Evolutionary conservation across 2,113 vertebrate genomes (phyloP), one percentile per base, ranked within the genome.

Genomic region (Cynoglossus semilaevis): DNA sequence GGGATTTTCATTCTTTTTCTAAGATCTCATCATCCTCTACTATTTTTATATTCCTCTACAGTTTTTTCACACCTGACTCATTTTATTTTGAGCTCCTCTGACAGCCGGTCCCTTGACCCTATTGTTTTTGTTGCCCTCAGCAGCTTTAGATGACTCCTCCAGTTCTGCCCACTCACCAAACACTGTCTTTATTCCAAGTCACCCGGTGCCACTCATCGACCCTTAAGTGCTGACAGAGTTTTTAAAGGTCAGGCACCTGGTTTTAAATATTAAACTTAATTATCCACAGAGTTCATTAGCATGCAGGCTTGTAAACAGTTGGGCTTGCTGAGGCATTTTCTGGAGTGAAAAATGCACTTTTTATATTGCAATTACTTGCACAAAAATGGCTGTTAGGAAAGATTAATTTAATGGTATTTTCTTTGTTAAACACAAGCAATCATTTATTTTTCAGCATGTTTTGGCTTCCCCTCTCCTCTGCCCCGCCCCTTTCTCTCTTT

Each of bases 221-320:
- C 18, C n/a, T 3, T 5, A 18, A 53, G 12, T 40, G 9, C 16
- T 19, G 17, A 19, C 17, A 19, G 17, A 2, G 9, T 37, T 16
- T 12, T 15, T 8, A 19, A 18, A 40, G 51, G 16, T 17, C 12
- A 19, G 37, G 19, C 9, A 52, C 51, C 11, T 38, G 35, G 17
- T 18, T 37, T 51, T 16, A 13, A 4, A 17, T 51, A 18, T 52
- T 40, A 53, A 29, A 55, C 37, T 55, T 42, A 41, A 55, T 22
- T 11, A 15, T 18, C 17, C 9, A 15, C 14, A n/a, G 18, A 38
- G 38, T n/a, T 55, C 22, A 19, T 55, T 14, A 46, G 3, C n/a
- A n/a, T n/a, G n/a, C 9, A 1, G 48, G 29, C 13, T 34, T 35
- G 51, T 10, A 14, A 40, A 40, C 15, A 1, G 16, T 52, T 37